Evolutionary conservation across 2,888 invertebrate species (phyloP), one percentile per base, ranked within the genome.

Genomic region (Agriopis aurantiaria): DNA sequence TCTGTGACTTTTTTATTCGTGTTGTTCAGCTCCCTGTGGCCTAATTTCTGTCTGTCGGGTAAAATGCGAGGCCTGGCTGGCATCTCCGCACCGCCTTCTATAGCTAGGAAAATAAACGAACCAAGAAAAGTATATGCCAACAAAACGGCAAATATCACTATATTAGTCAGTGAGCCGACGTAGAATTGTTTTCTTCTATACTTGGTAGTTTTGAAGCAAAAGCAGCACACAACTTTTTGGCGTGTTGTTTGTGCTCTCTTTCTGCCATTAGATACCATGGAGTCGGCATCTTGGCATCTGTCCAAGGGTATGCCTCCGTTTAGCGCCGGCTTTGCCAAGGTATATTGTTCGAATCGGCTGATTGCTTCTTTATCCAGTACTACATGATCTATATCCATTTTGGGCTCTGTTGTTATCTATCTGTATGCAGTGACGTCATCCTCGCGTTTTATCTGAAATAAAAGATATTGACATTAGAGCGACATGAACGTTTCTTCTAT

Each of bases 51-150:
- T 83, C 92, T 91, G 75, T 95, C 95, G 58, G 95, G 95, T 65
- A 95, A 81, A 85, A 94, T 86, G 76, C 94, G 87, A 41, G 95
- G 95, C 70, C 92, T 87, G 10, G 92, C 94, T 70, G 95, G 95
- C 64, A 94, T 89, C 75, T 95, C 95, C 65, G 94, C 89, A 5
- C 96, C 96, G 57, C 97, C 96, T 91, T 98, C 98, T 82, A 98
- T 97, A 63, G 97, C 97, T 81, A 98, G 93, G 91, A 98, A 98
- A 91, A 98, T 96, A 88, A 98, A 97, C 68, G 97, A 97, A 65
- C 97, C 97, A 83, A 95, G 83, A 82, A 95, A 95, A 49, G 98
- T 98, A 88, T 98, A 98, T 40, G 97, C 97, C 82, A 98, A 95
- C 53, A 98, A 95, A 65, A 97, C 95, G 65, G 96, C 95, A 90